Base-by-base conservation (phyloP, 2,797 vertebrate genomes). In the Muscicapa comitata region DNA sequence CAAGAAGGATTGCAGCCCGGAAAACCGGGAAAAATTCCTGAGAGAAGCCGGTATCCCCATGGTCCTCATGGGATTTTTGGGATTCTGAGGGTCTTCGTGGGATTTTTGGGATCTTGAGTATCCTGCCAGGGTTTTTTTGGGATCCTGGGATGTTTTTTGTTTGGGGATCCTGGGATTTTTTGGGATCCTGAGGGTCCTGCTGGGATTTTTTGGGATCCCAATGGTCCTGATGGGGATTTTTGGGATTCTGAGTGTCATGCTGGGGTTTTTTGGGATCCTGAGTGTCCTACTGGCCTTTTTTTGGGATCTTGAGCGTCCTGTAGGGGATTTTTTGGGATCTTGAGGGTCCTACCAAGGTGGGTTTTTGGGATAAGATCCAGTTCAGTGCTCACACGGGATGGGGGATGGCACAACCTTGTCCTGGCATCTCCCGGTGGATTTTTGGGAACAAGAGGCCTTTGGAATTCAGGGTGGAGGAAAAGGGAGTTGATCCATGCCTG, bases 301-400 rank as follows among this genome's bases (percentile, higher is more conserved):
- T 21, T 21, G 19, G 53, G 31, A n/a, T 54, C 9, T 2, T 14
- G 53, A n/a, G 5, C 6, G 8, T n/a, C 8, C 53, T 21, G 12
- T 5, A 5, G 3, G 7, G 50, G 6, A 17, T 57, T 57, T 57
- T 35, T 57, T 38, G 33, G n/a, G 33, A 29, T 33, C 7, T 5
- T 2, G 8, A 10, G 16, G 3, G 11, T 26, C 43, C 45, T 50
- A 24, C 5, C 3, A 7, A 45, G 21, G 24, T 26, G 1, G 9
- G 42, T 55, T 33, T 57, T 55, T 17, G 31, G 70, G 53, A 57
- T 73, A 9, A 42, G 17, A 26, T 71, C 38, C 38, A 25, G 9
- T 4, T 33, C 31, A 12, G 17, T 6, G 17, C 50, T 42, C 29
- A 24, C 37, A 40, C 0, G 3, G 28, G 9, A 9, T n/a, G 14